Evolutionary conservation across 1,140 invertebrate genomes (phyloP).

Genomic region (Oncopeltus fasciatus): DNA sequence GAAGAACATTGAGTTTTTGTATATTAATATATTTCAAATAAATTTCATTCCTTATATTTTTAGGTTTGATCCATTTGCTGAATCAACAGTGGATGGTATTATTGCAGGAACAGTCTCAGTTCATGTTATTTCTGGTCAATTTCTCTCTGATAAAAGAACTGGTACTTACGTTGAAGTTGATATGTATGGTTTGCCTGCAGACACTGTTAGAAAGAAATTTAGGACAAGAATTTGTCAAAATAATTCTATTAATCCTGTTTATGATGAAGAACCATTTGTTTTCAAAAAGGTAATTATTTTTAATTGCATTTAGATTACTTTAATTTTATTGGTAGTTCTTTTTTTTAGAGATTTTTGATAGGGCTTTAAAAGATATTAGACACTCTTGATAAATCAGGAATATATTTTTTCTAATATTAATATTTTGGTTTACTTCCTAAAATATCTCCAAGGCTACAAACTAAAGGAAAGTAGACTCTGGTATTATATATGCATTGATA

Average conservation of each 20-base stretch:
- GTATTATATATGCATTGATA: no score
- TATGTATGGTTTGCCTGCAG: constrained; percentile 96
- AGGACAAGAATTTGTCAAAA: constrained; percentile 82
- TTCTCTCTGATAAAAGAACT: constrained; percentile 87
- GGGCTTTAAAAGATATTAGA: no score
- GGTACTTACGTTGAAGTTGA: constrained; percentile 98
- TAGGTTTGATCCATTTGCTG: constrained; percentile 93
- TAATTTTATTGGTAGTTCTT: no score
- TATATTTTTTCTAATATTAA: no score
- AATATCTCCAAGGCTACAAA: no score
- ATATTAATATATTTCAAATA: no score
- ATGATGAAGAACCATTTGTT: constrained; percentile 88
- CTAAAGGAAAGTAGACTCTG: no score
- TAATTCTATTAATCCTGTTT: constrained; percentile 93
- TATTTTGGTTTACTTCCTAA: no score
- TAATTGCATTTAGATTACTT: no score
- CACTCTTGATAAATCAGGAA: no score
- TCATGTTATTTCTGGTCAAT: constrained; percentile 77
- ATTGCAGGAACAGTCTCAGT: constrained; percentile 94
- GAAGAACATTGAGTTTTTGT: no score
- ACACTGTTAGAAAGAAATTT: constrained; percentile 91
- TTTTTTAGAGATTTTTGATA: no score
- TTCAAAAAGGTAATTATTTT: constrained; percentile 96
- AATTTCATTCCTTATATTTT: background rate
- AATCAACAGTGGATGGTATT: constrained; percentile 97